phyloP scores from a whole-genome alignment of 2,888 invertebrate species.

The Lordiphosa andalusiaca region DNA sequence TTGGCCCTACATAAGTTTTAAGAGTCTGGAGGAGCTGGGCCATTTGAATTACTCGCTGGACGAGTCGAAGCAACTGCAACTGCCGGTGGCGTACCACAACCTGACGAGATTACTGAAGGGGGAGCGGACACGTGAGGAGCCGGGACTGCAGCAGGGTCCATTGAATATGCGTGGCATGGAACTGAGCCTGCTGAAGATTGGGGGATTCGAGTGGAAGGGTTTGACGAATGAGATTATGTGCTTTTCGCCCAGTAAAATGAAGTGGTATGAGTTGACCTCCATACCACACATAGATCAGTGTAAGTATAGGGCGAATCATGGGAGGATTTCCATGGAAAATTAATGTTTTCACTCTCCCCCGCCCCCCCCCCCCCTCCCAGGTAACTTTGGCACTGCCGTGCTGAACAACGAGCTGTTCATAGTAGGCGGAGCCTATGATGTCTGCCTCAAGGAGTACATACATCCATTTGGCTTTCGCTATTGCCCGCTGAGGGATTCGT shows the following conservation, averaged over 20 bases:
- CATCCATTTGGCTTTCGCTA: slow-evolving; percentile 87
- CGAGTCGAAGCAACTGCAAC: slow-evolving; percentile 14
- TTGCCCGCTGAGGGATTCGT: slow-evolving; percentile 83
- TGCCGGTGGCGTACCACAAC: slow-evolving; percentile 21
- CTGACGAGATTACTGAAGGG: slow-evolving; percentile 25
- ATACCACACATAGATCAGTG: slow-evolving; percentile 88
- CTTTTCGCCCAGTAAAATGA: slow-evolving; percentile 82
- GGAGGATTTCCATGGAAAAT: too few relatives aligned
- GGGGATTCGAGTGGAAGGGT: slow-evolving; percentile 85
- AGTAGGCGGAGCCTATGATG: slow-evolving; percentile 87
- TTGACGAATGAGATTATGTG: slow-evolving; percentile 86
- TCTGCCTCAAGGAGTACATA: slow-evolving; percentile 84
- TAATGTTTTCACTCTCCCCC: too few relatives aligned
- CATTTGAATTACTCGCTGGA: slow-evolving; percentile 44
- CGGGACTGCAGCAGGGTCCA: slow-evolving; percentile 34
- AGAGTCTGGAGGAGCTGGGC: slow-evolving; percentile 37
- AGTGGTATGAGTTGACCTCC: slow-evolving; percentile 85
- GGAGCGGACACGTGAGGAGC: slow-evolving; percentile 1
- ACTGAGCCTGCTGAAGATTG: slow-evolving; percentile 85
- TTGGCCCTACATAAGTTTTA: slow-evolving; percentile 43
- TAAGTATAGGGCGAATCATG: slow-evolving; percentile 33
- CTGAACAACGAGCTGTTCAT: slow-evolving; percentile 86
- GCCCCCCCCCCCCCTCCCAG: too few relatives aligned
- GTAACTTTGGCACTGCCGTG: slow-evolving; percentile 86
- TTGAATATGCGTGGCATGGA: slow-evolving; percentile 85